Evolutionary conservation across 1,140 invertebrate species (phyloP).

Genomic region (Neodiprion virginianus): DNA sequence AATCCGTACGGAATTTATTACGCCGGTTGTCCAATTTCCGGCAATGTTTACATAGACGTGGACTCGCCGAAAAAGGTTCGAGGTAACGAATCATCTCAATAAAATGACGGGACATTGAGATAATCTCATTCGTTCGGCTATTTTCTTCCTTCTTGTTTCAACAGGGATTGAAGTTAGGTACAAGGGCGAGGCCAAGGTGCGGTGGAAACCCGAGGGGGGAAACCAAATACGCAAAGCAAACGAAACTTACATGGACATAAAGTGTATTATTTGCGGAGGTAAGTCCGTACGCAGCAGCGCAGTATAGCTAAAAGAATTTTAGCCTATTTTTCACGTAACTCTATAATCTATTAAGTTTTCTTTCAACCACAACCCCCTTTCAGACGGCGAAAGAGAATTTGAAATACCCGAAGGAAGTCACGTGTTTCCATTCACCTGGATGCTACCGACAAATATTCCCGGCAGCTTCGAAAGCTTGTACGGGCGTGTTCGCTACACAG

Average conservation of each 20-base stretch:
- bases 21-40: not conserved
- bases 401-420: slow-evolving; percentile 52
- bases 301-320: too few relatives aligned
- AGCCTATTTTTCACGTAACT: not conserved
- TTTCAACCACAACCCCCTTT: not conserved
- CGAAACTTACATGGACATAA: not conserved
- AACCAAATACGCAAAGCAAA: slow-evolving; percentile 8
- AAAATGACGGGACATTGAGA: not conserved
- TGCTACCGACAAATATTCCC: slow-evolving; percentile 53
- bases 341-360: not conserved
- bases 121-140: not conserved
- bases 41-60: slow-evolving; percentile 6
- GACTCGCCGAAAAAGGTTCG: slow-evolving; percentile 10
- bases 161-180: slow-evolving; percentile 9
- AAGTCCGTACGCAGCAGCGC: not conserved
- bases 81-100: not conserved
- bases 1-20: slow-evolving; percentile 9
- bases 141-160: not conserved
- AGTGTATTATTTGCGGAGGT: slow-evolving; percentile 2
- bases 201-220: slow-evolving; percentile 1
- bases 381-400: slow-evolving; percentile 9
- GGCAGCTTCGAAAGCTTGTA: slow-evolving; percentile 67
- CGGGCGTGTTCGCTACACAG: slow-evolving; percentile 64
- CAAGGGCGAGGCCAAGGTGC: slow-evolving; percentile 5
- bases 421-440: slow-evolving; percentile 61